Conservation (phyloP, 2,797 vertebrate genomes). For the Epinephelus malabaricus region DNA sequence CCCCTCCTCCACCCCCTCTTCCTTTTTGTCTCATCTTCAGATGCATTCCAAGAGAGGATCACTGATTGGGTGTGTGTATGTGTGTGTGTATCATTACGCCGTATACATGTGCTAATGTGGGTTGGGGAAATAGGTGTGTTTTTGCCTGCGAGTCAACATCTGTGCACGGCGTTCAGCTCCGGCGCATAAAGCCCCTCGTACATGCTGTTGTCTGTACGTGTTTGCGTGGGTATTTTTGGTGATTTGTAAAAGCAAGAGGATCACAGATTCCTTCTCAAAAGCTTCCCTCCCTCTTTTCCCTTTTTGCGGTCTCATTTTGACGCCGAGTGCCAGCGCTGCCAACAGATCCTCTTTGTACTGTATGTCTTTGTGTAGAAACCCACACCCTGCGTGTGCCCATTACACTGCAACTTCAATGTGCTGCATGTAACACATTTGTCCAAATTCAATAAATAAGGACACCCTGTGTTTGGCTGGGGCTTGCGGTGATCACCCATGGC, state of each 20-base stretch:
- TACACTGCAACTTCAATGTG: constrained; percentile 49
- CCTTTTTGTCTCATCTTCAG: constrained; percentile 70
- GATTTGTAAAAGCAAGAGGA: constrained; percentile 70
- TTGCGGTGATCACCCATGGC: constrained; percentile 11
- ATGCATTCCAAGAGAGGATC: constrained; percentile 62
- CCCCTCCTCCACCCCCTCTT: constrained; percentile 58
- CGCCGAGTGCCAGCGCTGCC: constrained; percentile 55
- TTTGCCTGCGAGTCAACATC: constrained; percentile 17
- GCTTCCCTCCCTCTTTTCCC: constrained; percentile 60
- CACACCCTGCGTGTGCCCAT: constrained; percentile 50
- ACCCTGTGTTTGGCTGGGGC: constrained; percentile 18
- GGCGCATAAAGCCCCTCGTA: constrained; percentile 51
- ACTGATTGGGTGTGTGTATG: constrained; percentile 53
- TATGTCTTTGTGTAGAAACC: constrained; percentile 68
- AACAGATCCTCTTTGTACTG: constrained; percentile 67
- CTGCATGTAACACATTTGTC: constrained; percentile 53
- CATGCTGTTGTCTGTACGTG: constrained; percentile 56
- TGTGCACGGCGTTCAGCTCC: constrained; percentile 4
- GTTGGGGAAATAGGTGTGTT: constrained; percentile 32
- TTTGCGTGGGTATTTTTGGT: constrained; percentile 63
- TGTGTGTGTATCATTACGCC: constrained; percentile 21
- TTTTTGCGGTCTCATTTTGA: constrained; percentile 62
- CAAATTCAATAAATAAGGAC: constrained; percentile 45
- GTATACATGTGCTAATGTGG: constrained; percentile 36
- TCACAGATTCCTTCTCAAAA: constrained; percentile 72